Evolutionary conservation across 2,888 invertebrate genomes (phyloP).

Genomic region (Craniophora ligustri): DNA sequence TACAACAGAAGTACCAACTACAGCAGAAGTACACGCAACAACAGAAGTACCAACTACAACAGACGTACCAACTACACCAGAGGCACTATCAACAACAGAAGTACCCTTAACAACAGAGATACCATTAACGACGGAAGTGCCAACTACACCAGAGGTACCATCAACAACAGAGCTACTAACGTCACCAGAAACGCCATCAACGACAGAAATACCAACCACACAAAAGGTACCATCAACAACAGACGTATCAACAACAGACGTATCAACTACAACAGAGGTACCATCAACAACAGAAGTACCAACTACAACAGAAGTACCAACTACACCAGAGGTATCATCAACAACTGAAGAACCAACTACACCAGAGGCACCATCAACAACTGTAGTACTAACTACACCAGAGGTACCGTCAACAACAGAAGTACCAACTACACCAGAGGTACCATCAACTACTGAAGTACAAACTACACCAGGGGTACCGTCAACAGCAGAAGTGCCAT

Average conservation of each 20-base stretch:
- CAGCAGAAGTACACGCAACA: too few relatives aligned
- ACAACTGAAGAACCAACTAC: constrained; percentile 12
- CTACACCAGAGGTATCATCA: background rate
- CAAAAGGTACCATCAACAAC: constrained; percentile 4
- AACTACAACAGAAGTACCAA: constrained; percentile 10
- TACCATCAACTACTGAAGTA: background rate
- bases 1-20: too few relatives aligned
- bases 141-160: background rate
- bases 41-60: too few relatives aligned
- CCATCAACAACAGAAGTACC: background rate
- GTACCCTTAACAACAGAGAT: too few relatives aligned
- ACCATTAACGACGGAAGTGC: background rate
- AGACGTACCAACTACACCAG: too few relatives aligned
- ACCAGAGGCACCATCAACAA: background rate
- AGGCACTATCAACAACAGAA: too few relatives aligned
- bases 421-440: constrained; percentile 1
- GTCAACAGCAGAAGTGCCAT: constrained; percentile 1
- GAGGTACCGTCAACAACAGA: background rate
- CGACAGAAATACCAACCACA: too few relatives aligned
- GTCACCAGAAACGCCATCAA: constrained; percentile 3
- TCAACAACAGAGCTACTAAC: too few relatives aligned
- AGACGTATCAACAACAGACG: background rate
- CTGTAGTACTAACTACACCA: background rate
- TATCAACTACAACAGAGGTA: background rate
- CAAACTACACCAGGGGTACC: constrained; percentile 8